Evolutionary conservation across 2,113 vertebrate species (phyloP).

Genomic region (Enhydra lutris): DNA sequence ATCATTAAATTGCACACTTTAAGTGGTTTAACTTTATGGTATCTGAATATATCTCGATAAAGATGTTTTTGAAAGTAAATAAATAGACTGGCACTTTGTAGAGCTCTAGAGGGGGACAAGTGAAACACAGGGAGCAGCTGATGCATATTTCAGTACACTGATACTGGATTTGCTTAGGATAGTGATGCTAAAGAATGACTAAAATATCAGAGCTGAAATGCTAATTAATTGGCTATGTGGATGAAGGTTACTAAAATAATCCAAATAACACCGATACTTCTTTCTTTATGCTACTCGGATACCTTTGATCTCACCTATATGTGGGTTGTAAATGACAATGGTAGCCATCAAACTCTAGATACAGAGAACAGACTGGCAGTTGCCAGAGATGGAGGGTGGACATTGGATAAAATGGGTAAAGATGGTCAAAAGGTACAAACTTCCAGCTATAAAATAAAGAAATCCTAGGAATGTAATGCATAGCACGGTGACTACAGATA

Average conservation of each 20-base stretch:
- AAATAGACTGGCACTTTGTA: neutral
- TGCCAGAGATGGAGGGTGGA: neutral
- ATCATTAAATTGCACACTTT: neutral
- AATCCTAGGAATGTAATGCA: neutral
- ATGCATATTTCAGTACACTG: neutral
- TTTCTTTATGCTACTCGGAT: neutral
- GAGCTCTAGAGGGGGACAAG: neutral
- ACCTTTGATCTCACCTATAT: neutral
- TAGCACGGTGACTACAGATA: neutral
- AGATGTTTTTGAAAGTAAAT: neutral
- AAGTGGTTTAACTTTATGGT: neutral
- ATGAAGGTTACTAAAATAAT: neutral
- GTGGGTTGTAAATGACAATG: neutral
- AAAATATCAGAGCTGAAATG: neutral
- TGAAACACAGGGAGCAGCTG: accelerated
- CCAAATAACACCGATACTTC: neutral
- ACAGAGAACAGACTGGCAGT: neutral
- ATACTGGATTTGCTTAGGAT: neutral
- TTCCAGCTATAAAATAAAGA: neutral
- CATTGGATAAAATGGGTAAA: neutral
- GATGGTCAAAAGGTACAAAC: neutral
- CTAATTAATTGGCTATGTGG: neutral
- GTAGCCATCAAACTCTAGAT: neutral
- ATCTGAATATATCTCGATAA: neutral
- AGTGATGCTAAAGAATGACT: neutral